These are phyloP conservation scores for Gnathonemus echidnorhynchus DNA, from an alignment of 2,113 vertebrate species.

Conservation along the genomic window DNA sequence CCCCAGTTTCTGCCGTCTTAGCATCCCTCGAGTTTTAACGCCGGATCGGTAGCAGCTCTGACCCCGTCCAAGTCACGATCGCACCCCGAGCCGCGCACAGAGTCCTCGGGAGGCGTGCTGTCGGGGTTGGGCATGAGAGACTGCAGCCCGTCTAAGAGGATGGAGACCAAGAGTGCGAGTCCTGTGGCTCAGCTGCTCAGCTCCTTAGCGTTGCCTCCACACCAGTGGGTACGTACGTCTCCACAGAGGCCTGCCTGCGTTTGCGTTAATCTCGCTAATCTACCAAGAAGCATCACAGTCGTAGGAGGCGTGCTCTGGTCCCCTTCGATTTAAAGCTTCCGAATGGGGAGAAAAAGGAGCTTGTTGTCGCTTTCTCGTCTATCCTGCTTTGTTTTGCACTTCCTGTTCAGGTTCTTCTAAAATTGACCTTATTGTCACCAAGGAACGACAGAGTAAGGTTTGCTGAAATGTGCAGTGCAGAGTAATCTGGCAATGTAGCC, in stretches of 20 bases:
- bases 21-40: not conserved
- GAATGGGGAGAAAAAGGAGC: not conserved
- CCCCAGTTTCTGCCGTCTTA: not conserved
- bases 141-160: slow-evolving; percentile 48
- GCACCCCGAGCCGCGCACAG: not conserved
- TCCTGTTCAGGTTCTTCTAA: not conserved
- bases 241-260: not conserved
- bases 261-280: not conserved
- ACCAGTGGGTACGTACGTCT: slow-evolving; percentile 58
- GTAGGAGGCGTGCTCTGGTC: not conserved
- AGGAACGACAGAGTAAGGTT: not conserved
- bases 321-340: not conserved
- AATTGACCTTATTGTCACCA: not conserved
- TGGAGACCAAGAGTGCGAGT: slow-evolving; percentile 49
- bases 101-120: not conserved
- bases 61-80: not conserved
- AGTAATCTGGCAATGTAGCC: not conserved
- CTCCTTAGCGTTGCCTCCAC: slow-evolving; percentile 61
- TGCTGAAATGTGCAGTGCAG: not conserved
- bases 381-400: not conserved
- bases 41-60: not conserved
- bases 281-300: not conserved
- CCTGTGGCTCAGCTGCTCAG: slow-evolving; percentile 61
- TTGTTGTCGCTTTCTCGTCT: not conserved
- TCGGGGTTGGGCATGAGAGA: slow-evolving; percentile 46